phyloP scores from a whole-genome alignment of 2,113 vertebrate genomes.

The Epinephelus fuscoguttatus region DNA sequence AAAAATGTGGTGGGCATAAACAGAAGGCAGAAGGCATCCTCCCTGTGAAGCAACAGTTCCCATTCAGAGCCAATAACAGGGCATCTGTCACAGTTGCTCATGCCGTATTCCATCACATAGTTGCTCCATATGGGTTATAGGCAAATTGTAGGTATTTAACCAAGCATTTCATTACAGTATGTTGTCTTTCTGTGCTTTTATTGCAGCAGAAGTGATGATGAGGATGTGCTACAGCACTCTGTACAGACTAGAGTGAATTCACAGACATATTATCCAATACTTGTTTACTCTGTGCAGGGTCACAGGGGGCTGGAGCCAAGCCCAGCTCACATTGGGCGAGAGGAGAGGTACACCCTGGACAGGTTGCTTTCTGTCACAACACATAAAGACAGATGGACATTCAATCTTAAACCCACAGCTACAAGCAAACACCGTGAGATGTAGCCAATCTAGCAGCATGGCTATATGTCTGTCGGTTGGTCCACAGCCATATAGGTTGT shows the following conservation, averaged over 20 bases:
- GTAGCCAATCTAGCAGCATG: too few species aligned
- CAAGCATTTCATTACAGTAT: constrained; percentile 48
- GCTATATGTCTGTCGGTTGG: too few species aligned
- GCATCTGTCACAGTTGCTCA: constrained; percentile 56
- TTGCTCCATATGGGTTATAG: constrained; percentile 42
- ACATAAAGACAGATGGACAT: neutral
- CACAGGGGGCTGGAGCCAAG: neutral
- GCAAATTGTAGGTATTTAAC: constrained; percentile 36
- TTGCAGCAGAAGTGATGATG: neutral
- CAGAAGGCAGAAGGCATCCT: constrained; percentile 50
- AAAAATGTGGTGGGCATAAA: constrained; percentile 40
- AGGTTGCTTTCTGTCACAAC: constrained; percentile 8
- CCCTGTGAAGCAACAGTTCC: constrained; percentile 43
- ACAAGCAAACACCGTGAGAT: too few species aligned
- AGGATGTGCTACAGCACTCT: neutral
- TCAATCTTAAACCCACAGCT: neutral
- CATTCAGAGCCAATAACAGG: constrained; percentile 47
- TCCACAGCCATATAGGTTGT: too few species aligned
- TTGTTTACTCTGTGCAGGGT: constrained; percentile 12
- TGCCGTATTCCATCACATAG: constrained; percentile 42
- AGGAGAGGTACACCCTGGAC: neutral
- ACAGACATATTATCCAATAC: neutral
- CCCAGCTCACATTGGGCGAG: neutral
- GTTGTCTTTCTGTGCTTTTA: constrained; percentile 22
- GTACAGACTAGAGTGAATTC: neutral